A percentile compares a stretch with the other conserved stretches of the same genome.
phyloP scores from a whole-genome alignment of 1,140 invertebrate species.

The Lerema accius region DNA sequence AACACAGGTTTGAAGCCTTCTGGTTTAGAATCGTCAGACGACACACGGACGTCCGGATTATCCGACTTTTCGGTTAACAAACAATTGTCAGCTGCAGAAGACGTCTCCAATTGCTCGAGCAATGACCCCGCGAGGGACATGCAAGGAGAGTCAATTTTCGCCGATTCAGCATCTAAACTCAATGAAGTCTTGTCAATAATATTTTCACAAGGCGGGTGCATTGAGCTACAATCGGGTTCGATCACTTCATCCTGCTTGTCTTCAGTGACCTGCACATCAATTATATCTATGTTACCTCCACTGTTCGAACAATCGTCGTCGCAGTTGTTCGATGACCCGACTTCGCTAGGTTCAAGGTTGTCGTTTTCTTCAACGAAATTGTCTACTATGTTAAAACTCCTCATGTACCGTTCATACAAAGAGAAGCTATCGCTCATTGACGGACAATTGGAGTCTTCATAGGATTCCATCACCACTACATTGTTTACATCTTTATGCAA shows the following conservation, averaged over 20 bases:
- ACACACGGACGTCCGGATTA: slow-evolving; percentile 51
- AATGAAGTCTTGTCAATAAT: slow-evolving; percentile 45
- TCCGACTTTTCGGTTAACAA: slow-evolving; percentile 65
- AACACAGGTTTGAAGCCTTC: slow-evolving; percentile 61
- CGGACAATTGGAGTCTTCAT: slow-evolving; percentile 72
- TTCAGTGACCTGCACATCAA: slow-evolving; percentile 51
- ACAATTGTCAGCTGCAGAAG: slow-evolving; percentile 54
- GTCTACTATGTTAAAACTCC: slow-evolving; percentile 73
- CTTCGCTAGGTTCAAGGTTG: slow-evolving; percentile 39
- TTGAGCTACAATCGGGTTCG: slow-evolving; percentile 47
- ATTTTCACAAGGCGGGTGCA: slow-evolving; percentile 47
- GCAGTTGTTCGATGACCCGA: slow-evolving; percentile 44
- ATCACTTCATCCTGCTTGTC: slow-evolving; percentile 52
- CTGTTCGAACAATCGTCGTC: slow-evolving; percentile 60
- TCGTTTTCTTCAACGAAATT: slow-evolving; percentile 53
- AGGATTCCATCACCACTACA: slow-evolving; percentile 74
- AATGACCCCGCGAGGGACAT: slow-evolving; percentile 50
- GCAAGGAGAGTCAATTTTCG: slow-evolving; percentile 53
- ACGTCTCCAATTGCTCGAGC: slow-evolving; percentile 48
- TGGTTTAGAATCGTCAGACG: slow-evolving; percentile 66
- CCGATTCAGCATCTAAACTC: slow-evolving; percentile 47
- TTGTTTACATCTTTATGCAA: slow-evolving; percentile 37
- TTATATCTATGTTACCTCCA: slow-evolving; percentile 66
- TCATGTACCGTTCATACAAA: slow-evolving; percentile 73
- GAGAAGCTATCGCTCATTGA: slow-evolving; percentile 75